phyloP scores from a whole-genome alignment of 2,888 invertebrate genomes.

The Nymphalis polychloros region DNA sequence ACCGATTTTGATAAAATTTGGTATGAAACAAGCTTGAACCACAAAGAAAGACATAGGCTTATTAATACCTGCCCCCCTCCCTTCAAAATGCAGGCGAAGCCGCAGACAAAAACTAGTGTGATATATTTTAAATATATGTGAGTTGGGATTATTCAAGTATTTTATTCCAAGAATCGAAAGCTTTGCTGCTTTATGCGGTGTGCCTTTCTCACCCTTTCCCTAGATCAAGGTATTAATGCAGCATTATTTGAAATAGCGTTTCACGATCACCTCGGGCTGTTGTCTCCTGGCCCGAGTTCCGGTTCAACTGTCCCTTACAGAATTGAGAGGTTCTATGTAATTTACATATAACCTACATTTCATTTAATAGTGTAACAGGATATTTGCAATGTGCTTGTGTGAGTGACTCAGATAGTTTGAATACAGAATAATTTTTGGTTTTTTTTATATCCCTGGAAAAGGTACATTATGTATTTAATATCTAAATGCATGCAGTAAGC shows the following conservation, averaged over 20 bases:
- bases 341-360: slow-evolving; percentile 33
- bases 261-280: slow-evolving; percentile 39
- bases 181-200: not conserved
- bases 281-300: slow-evolving; percentile 40
- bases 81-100: no score
- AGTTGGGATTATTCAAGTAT: not conserved
- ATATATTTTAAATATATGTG: no score
- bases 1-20: no score
- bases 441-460: not conserved
- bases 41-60: no score
- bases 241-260: slow-evolving; percentile 37
- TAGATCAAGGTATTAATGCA: slow-evolving; percentile 25
- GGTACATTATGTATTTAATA: no score
- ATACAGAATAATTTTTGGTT: not conserved
- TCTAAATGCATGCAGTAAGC: no score
- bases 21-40: no score
- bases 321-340: slow-evolving; percentile 46
- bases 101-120: no score
- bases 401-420: not conserved
- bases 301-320: slow-evolving; percentile 42
- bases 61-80: no score
- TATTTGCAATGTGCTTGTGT: not conserved
- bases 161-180: not conserved
- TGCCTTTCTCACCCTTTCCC: slow-evolving; percentile 17
- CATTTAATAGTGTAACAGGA: slow-evolving; percentile 8